phyloP scores from a whole-genome alignment of 2,113 vertebrate genomes.

The Columbina picui region DNA sequence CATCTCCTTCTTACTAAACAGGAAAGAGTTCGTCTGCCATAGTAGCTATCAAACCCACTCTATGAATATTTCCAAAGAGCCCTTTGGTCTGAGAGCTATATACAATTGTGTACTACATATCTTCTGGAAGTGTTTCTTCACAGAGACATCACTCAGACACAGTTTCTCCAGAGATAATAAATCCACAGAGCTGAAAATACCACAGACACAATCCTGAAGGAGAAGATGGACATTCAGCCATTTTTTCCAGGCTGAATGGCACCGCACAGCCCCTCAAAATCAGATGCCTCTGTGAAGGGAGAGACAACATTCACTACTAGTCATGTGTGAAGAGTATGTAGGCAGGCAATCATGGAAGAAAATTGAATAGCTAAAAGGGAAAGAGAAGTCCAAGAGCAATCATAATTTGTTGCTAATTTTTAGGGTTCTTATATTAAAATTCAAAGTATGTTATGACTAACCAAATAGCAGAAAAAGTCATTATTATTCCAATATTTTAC shows the following conservation, averaged over 20 bases:
- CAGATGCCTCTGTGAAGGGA: neutral
- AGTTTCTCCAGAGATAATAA: neutral
- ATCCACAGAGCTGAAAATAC: neutral
- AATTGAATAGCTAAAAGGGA: neutral
- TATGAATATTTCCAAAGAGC: neutral
- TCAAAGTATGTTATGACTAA: neutral
- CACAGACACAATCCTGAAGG: neutral
- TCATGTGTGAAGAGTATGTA: accelerated
- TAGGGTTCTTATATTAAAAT: neutral
- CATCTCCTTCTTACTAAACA: neutral
- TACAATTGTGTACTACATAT: accelerated
- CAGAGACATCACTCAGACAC: neutral
- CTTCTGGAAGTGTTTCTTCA: neutral
- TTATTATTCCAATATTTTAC: neutral
- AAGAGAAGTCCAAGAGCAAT: neutral
- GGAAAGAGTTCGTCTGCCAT: neutral
- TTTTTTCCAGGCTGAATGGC: neutral
- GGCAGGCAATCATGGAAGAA: neutral
- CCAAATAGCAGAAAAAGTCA: neutral
- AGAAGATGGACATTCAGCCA: accelerated
- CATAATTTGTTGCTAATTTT: neutral
- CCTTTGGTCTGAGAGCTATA: neutral
- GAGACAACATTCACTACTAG: neutral
- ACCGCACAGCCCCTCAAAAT: neutral
- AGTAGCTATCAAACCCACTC: neutral